Evolutionary conservation across 35 echinoderm and acorn worm species (phyloP), one percentile per base, ranked within the genome.

Genomic region (Holothuria glaberrima): DNA sequence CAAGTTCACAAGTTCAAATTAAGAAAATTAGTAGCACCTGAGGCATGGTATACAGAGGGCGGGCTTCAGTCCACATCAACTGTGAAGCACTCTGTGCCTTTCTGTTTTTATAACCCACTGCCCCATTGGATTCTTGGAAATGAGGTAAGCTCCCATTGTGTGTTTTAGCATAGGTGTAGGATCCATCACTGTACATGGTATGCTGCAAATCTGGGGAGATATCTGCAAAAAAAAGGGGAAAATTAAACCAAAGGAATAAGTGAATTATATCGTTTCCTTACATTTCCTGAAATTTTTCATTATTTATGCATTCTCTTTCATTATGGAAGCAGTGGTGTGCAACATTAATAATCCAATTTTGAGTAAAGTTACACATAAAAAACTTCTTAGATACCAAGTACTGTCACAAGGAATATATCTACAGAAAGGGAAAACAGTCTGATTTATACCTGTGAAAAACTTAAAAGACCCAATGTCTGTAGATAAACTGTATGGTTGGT

Each of bases 21-120:
- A n/a, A n/a, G n/a, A n/a, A 22, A 22, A 27, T 22, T 64, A 5
- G 26, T 74, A 29, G 6, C 90, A 95, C 95, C 92, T 94, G 92
- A 18, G 95, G 89, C 88, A 97, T 82, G 32, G 92, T 89, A 61
- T 92, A 97, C 6, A 97, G 68, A 60, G 95, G 95, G 33, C 92
- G 70, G 19, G 95, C 78, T 33, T 97, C 92, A 86, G 30, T 76
- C 58, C 44, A 86, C 68, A 52, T 48, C 30, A 65, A 65, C 46
- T 82, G 79, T 19, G 17, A 32, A 50, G 79, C 79, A 30, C 79
- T 82, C 79, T 82, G 48, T 0, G 30, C 29, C 32, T 70, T 89
- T 21, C 68, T 50, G 27, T 58, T 75, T 59, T 75, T 75, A 46
- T 48, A 58, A 19, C 36, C 52, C 24, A 1, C 20, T 33, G 24